phyloP scores from a whole-genome alignment of 2,797 vertebrate genomes.

The Tragopan temminckii region DNA sequence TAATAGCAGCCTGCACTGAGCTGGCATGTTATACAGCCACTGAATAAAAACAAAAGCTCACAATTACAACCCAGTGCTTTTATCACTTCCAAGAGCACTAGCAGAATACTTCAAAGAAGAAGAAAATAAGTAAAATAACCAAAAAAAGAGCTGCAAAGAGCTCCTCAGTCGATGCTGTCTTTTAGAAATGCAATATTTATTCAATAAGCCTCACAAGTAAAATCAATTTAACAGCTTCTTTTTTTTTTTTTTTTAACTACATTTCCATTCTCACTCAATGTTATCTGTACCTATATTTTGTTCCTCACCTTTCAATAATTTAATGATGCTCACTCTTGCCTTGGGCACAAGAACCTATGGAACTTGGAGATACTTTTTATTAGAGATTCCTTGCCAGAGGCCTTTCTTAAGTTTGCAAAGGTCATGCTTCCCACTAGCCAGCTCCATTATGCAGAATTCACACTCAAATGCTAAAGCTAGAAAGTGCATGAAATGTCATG shows the following conservation, averaged over 20 bases:
- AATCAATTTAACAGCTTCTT: not conserved
- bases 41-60: not conserved
- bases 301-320: not conserved
- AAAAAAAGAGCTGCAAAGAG: not conserved
- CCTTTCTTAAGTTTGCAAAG: not conserved
- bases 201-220: not conserved
- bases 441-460: not conserved
- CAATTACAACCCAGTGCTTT: not conserved
- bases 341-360: not conserved
- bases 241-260: not conserved
- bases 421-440: not conserved
- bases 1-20: accelerated
- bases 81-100: not conserved
- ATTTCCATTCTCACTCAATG: not conserved
- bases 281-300: not conserved
- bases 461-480: not conserved
- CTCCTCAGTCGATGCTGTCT: not conserved
- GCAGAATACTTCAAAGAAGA: not conserved
- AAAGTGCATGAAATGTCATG: not conserved
- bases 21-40: accelerated
- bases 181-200: not conserved
- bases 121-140: not conserved
- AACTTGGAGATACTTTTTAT: not conserved
- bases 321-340: not conserved
- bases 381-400: not conserved